A percentile compares a stretch with the other conserved stretches of the same genome.
These are phyloP conservation scores for Hydrolagus affinis DNA, from an alignment of 2,113 vertebrate species.

Conservation along the genomic window DNA sequence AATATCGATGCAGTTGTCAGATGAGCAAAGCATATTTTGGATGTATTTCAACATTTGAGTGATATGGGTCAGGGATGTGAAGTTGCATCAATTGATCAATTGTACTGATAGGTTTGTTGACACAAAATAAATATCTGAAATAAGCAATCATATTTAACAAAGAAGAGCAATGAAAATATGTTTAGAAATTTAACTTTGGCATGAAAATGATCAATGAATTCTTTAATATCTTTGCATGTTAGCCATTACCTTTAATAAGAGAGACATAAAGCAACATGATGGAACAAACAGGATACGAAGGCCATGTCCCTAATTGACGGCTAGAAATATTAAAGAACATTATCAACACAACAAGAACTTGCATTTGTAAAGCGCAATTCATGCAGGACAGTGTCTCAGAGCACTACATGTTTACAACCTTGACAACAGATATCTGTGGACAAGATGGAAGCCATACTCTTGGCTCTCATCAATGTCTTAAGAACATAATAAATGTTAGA, in stretches of 20 bases:
- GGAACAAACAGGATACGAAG: too few species aligned
- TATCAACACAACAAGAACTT: too few species aligned
- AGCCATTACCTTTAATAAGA: not conserved
- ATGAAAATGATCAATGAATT: not conserved
- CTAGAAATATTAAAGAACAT: too few species aligned
- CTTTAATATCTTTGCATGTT: not conserved
- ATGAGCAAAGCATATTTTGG: not conserved
- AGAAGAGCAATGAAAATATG: not conserved
- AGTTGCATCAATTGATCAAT: not conserved
- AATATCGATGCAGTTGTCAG: not conserved
- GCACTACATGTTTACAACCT: too few species aligned
- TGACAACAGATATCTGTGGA: too few species aligned
- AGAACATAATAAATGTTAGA: too few species aligned
- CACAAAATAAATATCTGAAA: not conserved
- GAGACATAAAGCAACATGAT: too few species aligned
- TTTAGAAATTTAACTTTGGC: not conserved
- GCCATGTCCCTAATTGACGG: too few species aligned
- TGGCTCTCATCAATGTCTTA: too few species aligned
- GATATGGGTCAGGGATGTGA: not conserved
- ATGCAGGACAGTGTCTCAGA: too few species aligned
- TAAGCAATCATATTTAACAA: not conserved
- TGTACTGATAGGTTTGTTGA: not conserved
- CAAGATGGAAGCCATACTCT: too few species aligned
- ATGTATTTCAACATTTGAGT: not conserved
- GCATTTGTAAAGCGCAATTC: too few species aligned